Percentiles rank a stretch among this genome's conserved stretches.
phyloP scores from a whole-genome alignment of 2,113 vertebrate species.

The Procavia capensis region DNA sequence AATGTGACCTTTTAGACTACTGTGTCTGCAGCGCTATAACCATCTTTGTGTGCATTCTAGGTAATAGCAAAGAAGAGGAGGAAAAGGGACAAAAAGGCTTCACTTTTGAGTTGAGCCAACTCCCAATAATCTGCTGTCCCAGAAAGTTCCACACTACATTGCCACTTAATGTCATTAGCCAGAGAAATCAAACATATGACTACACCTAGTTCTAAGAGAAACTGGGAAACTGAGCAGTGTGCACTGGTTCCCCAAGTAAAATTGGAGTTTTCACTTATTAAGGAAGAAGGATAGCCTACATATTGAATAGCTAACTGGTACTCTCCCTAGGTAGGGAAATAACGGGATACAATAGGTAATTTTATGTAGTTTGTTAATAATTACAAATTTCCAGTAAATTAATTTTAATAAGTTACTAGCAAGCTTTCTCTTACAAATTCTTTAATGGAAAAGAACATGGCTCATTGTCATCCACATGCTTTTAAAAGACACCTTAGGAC shows the following conservation, averaged over 20 bases:
- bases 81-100: not conserved
- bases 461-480: not conserved
- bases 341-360: not conserved
- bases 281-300: not conserved
- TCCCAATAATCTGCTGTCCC: not conserved
- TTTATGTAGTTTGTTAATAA: not conserved
- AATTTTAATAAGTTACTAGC: conserved; percentile 4
- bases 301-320: not conserved
- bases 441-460: not conserved
- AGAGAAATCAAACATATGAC: not conserved
- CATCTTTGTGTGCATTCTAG: not conserved
- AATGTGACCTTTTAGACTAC: not conserved
- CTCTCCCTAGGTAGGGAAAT: conserved; percentile 4
- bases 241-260: not conserved
- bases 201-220: not conserved
- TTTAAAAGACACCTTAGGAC: conserved; percentile 47
- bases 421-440: conserved; percentile 13
- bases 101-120: not conserved
- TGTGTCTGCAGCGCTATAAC: not conserved
- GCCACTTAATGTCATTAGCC: not conserved
- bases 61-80: not conserved
- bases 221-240: not conserved
- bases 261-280: not conserved
- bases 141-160: not conserved
- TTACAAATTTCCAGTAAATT: conserved; percentile 21